A percentile compares a stretch with the other conserved stretches of the same genome.
These are phyloP conservation scores for Jaculus jaculus DNA, from an alignment of 2,113 vertebrate species.

Conservation along the genomic window DNA sequence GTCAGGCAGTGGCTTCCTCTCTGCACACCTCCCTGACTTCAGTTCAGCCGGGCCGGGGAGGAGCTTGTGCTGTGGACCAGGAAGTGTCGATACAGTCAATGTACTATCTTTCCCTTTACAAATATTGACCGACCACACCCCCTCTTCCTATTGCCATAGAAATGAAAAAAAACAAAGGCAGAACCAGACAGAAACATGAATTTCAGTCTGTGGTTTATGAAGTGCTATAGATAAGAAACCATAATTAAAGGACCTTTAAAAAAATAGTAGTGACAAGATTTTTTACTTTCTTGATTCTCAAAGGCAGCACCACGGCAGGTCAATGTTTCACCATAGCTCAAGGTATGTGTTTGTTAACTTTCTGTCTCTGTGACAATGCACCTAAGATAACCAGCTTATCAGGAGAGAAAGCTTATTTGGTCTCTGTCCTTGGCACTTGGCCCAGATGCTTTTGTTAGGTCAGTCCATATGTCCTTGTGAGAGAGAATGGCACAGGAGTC, in stretches of 20 bases:
- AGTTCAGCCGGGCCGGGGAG: neutral
- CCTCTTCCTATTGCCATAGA: slow-evolving; percentile 7
- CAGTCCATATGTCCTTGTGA: neutral
- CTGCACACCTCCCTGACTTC: neutral
- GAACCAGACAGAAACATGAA: slow-evolving; percentile 36
- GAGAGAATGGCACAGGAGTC: neutral
- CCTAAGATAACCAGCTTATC: neutral
- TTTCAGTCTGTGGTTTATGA: slow-evolving; percentile 50
- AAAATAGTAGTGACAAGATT: neutral
- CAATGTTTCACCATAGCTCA: slow-evolving; percentile 21
- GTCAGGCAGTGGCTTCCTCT: rapidly evolving
- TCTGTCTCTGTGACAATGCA: neutral
- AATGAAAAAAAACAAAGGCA: neutral
- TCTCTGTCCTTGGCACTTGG: neutral
- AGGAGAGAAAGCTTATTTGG: neutral
- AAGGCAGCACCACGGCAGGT: neutral
- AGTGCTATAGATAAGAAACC: neutral
- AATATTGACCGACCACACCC: slow-evolving; percentile 65
- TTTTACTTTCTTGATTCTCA: neutral
- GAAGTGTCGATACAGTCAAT: slow-evolving; percentile 61
- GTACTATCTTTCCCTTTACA: slow-evolving; percentile 58
- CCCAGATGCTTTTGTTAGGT: neutral
- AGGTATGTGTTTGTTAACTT: neutral
- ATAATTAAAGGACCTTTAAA: neutral
- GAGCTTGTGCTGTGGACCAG: slow-evolving; percentile 60